phyloP scores from a whole-genome alignment of 2,888 invertebrate genomes.

The Heliconius ethilla region DNA sequence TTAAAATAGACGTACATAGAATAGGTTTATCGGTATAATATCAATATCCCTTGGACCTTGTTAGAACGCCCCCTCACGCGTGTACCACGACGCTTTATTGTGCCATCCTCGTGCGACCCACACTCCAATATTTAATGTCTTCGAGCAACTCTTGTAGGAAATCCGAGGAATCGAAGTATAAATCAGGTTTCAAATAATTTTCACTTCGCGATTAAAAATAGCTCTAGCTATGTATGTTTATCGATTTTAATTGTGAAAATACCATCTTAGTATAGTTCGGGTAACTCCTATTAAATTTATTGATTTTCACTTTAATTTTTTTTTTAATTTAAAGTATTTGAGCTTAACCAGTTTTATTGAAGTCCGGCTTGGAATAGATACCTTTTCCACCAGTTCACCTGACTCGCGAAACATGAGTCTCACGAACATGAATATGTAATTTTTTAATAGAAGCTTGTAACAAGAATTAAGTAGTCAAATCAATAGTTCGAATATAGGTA shows the following conservation, averaged over 20 bases:
- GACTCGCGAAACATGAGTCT: not conserved
- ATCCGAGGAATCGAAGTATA: not conserved
- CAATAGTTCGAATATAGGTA: not conserved
- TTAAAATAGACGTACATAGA: conserved; percentile 22
- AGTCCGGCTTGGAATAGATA: not conserved
- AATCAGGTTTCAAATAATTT: not conserved
- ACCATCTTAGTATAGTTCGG: not conserved
- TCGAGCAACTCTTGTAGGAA: conserved; percentile 34
- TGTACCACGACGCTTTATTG: conserved; percentile 48
- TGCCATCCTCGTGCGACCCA: conserved; percentile 45
- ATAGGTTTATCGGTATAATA: conserved; percentile 36
- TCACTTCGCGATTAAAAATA: not conserved
- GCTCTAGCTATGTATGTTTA: not conserved
- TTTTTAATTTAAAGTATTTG: not conserved
- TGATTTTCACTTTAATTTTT: not conserved
- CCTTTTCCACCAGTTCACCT: not conserved
- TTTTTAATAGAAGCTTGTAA: not conserved
- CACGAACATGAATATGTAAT: not conserved
- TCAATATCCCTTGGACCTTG: conserved; percentile 40
- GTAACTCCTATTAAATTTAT: not conserved
- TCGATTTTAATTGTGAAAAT: not conserved
- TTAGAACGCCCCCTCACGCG: conserved; percentile 48
- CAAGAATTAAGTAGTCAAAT: not conserved
- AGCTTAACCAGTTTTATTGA: not conserved
- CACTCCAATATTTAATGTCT: conserved; percentile 33